These are phyloP conservation scores for Zosterops lateralis DNA, from an alignment of 2,113 vertebrate genomes.

Conservation along the genomic window DNA sequence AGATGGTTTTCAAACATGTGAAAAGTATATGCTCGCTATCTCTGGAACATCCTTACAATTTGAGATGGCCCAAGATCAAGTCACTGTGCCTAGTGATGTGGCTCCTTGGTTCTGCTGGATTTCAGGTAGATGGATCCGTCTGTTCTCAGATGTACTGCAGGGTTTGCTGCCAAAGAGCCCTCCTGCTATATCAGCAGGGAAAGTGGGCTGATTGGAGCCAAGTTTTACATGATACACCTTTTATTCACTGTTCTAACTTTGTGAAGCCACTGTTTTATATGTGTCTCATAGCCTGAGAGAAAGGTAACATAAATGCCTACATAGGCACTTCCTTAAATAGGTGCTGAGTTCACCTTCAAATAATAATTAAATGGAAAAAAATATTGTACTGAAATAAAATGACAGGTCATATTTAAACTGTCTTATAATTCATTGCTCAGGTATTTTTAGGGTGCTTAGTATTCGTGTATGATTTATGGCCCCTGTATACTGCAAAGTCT, in stretches of 20 bases:
- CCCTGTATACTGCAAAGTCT: not conserved
- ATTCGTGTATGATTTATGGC: not conserved
- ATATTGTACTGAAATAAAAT: constrained; percentile 14
- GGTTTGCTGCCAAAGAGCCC: not conserved
- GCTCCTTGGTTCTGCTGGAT: not conserved
- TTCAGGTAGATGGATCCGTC: not conserved
- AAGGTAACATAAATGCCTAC: not conserved
- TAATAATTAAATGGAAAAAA: constrained; percentile 24
- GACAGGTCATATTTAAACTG: constrained; percentile 12
- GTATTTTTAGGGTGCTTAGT: constrained; percentile 7
- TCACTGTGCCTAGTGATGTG: not conserved
- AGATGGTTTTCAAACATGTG: not conserved
- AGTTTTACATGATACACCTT: not conserved
- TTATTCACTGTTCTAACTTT: not conserved
- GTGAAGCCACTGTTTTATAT: not conserved
- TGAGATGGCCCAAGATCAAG: not conserved
- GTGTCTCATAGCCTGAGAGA: not conserved
- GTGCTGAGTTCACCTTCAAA: constrained; percentile 20
- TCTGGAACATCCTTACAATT: not conserved
- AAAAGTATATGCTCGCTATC: not conserved
- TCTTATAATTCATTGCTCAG: constrained; percentile 12
- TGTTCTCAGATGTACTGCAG: not conserved
- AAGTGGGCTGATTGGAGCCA: not conserved
- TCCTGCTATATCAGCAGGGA: constrained; percentile 22
- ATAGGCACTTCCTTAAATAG: not conserved